A percentile compares a stretch with the other conserved stretches of the same genome.
These are phyloP conservation scores for Aphelocoma coerulescens DNA, from an alignment of 2,113 vertebrate species.

Conservation along the genomic window DNA sequence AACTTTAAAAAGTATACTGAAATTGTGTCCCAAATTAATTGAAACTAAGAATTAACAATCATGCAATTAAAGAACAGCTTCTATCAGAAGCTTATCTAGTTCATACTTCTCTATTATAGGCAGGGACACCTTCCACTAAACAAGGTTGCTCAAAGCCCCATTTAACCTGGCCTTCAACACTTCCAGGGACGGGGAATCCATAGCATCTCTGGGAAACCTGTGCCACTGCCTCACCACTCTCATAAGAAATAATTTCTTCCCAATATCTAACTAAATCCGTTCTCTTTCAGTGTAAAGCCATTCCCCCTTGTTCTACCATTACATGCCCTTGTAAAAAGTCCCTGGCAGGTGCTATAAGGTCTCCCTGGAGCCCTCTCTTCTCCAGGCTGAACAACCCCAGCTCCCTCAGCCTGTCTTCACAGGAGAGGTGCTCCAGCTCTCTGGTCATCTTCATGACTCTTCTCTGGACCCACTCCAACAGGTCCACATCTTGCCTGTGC, in stretches of 20 bases:
- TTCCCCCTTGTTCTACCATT: background rate
- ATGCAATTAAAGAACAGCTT: background rate
- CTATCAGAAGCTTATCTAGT: background rate
- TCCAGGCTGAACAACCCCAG: background rate
- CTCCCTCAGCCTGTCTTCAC: background rate
- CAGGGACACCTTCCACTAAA: background rate
- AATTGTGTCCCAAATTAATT: background rate
- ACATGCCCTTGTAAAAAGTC: background rate
- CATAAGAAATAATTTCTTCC: background rate
- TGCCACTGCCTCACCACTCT: background rate
- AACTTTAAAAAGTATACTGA: background rate
- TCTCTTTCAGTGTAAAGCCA: background rate
- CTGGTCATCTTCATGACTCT: background rate
- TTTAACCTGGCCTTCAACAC: background rate
- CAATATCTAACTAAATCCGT: background rate
- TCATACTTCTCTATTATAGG: background rate
- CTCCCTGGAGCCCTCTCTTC: background rate
- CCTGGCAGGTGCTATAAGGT: background rate
- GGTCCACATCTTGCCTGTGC: background rate
- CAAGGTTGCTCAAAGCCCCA: background rate
- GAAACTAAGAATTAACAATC: background rate
- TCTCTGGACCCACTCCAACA: background rate
- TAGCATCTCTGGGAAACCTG: background rate
- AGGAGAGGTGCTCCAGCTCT: background rate
- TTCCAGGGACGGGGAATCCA: background rate